Base-by-base conservation (phyloP, 2,888 invertebrate genomes). In the Leptinotarsa juncta region DNA sequence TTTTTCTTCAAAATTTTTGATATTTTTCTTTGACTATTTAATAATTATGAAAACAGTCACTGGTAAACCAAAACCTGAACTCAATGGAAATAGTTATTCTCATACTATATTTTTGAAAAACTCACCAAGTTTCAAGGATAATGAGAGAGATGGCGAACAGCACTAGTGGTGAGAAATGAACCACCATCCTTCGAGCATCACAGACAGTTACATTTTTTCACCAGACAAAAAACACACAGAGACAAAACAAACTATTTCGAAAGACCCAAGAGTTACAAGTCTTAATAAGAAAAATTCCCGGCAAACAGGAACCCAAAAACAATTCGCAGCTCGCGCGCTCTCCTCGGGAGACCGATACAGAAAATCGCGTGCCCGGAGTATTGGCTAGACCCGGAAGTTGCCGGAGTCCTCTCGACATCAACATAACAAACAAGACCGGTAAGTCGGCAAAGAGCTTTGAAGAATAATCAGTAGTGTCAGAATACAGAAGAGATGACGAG, bases 391-490 rank as follows among this genome's bases (percentile, higher is more conserved):
- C 83, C 83, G 83, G 84, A 84, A 83, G 81, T 82, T 72, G 68
- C 75, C 78, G 77, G 75, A 75, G 79, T 78, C 76, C 71, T 72
- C 77, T 79, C 78, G 75, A 77, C 79, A 81, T 80, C 79, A 80
- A 78, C 79, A 80, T 80, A 81, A 81, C 79, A 82, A 78, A 83
- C 81, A 79, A 81, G 82, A 82, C 80, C 82, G 73, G 75, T 73
- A 82, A 83, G 82, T 81, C 80, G 78, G 78, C 82, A 81, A 73
- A 77, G 78, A 82, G 79, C 83, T 83, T 83, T 83, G 83, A 81
- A 83, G 81, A 82, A 81, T 81, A 84, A 85, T 83, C 84, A 83
- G 84, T 81, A 82, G 84, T 82, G 84, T 82, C 82, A 81, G 81
- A 82, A 82, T 82, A 72, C 65, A 74, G 85, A 82, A 82, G 83